Base-by-base conservation (phyloP, 2,113 vertebrate species). In the Pluvialis apricaria region DNA sequence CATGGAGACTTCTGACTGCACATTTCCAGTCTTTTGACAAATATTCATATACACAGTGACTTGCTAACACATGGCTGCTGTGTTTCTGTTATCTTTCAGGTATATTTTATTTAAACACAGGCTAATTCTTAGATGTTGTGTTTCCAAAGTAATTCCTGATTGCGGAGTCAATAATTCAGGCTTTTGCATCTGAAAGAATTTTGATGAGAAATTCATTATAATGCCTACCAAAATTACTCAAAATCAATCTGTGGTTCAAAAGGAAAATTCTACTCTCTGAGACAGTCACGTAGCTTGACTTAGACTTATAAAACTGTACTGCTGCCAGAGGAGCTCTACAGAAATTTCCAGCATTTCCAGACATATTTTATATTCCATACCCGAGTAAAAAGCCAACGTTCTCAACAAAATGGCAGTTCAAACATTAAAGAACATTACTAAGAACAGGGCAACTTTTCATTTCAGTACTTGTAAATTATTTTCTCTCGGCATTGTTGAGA, bases 1-100 rank as follows among this genome's bases (percentile, higher is more conserved):
- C 38, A 60, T 31, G 21, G 13, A 82, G 32, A 85, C 40, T 92
- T 76, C 62, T 95, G 78, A 92, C 49, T 26, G 42, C 13, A 93
- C 31, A 70, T 96, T 95, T 82, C 54, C 22, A 80, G 49, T 40
- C 51, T 94, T 97, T 52, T 68, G 68, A 69, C 82, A 84, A 89
- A 77, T 79, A 71, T 12, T 92, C 86, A 54, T 49, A 72, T 32
- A 93, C 73, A 82, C 13, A 38, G 34, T 84, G 78, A 86, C 52
- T 57, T 69, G 34, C 9, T 83, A 94, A 86, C 36, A 93, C 54
- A 77, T 54, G 47, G 42, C 28, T 61, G 17, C 26, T 80, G 36
- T 82, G 29, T 61, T 94, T 89, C n/a, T 72, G 24, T 69, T 91
- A 64, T 29, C 44, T 88, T 72, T 34, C 60, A 82, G 71, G 75